Percentiles rank a stretch among this genome's conserved stretches.
Conservation (phyloP, 2,113 vertebrate species). For the Amia ocellicauda region DNA sequence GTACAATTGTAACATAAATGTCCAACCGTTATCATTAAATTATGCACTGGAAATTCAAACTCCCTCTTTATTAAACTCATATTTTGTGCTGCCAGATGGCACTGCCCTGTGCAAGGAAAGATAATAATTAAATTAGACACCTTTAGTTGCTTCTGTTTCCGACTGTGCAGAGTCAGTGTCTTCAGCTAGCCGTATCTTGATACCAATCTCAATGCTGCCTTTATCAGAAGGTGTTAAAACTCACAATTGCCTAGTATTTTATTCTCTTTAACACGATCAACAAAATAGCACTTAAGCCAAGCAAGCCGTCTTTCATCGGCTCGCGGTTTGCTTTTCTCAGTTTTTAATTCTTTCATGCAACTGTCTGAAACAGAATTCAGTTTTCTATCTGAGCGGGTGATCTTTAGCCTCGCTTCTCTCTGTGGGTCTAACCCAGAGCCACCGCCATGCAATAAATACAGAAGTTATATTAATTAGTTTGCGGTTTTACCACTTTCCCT, state of each 20-base stretch:
- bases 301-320: background rate
- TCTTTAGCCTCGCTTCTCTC: background rate
- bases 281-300: no score
- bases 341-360: background rate
- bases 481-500: no score
- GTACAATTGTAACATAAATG: slow-evolving; percentile 40
- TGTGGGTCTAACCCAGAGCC: background rate
- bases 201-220: slow-evolving; percentile 13
- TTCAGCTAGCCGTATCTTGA: slow-evolving; percentile 15
- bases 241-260: background rate
- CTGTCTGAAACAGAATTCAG: background rate
- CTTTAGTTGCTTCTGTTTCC: slow-evolving; percentile 39
- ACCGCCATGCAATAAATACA: background rate
- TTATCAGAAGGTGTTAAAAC: slow-evolving; percentile 21
- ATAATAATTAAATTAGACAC: slow-evolving; percentile 46
- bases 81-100: slow-evolving; percentile 46
- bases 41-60: slow-evolving; percentile 34
- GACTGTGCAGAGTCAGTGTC: slow-evolving; percentile 12
- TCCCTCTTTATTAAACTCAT: slow-evolving; percentile 43
- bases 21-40: slow-evolving; percentile 41
- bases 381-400: background rate
- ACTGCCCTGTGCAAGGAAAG: slow-evolving; percentile 31
- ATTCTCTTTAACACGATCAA: no score
- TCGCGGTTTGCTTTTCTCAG: background rate
- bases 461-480: no score